A percentile compares a stretch with the other conserved stretches of the same genome.
phyloP scores from a whole-genome alignment of 1,140 invertebrate genomes.

The Halesus radiatus region DNA sequence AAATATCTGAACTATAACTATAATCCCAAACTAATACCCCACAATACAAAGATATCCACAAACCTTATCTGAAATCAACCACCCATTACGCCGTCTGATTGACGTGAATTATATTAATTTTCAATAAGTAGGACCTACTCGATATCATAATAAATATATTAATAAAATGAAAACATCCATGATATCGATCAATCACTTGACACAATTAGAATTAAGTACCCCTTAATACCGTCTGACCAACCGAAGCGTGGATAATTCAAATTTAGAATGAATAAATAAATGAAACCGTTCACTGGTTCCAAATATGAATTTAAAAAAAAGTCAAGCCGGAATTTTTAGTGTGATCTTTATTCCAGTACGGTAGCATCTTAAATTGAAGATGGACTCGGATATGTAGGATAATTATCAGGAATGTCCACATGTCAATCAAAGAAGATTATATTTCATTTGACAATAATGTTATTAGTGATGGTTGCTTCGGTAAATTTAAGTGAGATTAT shows the following conservation, averaged over 20 bases:
- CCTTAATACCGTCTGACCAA: not conserved
- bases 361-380: not conserved
- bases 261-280: slow-evolving; percentile 1
- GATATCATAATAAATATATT: too few species aligned
- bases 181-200: slow-evolving; percentile 15
- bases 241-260: not conserved
- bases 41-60: not conserved
- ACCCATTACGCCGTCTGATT: slow-evolving; percentile 25
- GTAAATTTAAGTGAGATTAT: slow-evolving; percentile 2
- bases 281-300: not conserved
- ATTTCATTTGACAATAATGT: not conserved
- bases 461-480: not conserved
- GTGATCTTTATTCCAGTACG: not conserved
- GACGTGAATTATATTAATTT: slow-evolving; percentile 36
- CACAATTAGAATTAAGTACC: too few species aligned
- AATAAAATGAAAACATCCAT: too few species aligned
- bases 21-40: not conserved
- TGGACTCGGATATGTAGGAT: slow-evolving; percentile 9
- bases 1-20: not conserved
- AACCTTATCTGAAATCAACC: slow-evolving; percentile 6
- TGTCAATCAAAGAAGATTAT: slow-evolving; percentile 52
- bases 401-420: slow-evolving; percentile 56
- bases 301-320: not conserved
- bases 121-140: not conserved
- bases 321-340: not conserved